Conservation (phyloP, 2,888 invertebrate species). For the Herminia tarsipennalis region DNA sequence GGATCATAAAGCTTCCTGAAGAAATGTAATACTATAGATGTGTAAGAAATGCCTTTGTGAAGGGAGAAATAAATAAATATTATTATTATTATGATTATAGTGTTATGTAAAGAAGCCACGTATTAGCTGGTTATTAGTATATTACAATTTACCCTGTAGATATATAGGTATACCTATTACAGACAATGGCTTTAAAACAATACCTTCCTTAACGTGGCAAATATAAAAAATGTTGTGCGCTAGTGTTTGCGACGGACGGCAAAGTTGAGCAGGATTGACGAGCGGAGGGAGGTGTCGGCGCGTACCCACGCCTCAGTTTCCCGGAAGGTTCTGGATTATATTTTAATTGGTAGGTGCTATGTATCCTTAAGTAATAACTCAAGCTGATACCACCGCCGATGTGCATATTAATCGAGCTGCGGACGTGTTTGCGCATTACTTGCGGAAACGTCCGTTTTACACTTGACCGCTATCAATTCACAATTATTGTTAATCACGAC, state of each 20-base stretch:
- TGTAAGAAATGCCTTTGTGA: no score
- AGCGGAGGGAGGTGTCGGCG: conserved; percentile 39
- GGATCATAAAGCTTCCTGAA: no score
- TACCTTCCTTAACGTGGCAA: no score
- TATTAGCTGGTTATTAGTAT: no score
- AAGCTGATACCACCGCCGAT: conserved; percentile 49
- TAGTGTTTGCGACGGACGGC: not conserved
- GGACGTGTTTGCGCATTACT: conserved; percentile 51
- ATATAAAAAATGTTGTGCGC: conserved; percentile 1
- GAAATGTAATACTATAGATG: no score
- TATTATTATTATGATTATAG: no score
- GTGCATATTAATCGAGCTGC: conserved; percentile 37
- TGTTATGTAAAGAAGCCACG: no score
- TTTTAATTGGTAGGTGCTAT: conserved; percentile 64
- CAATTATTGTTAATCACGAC: conserved; percentile 41
- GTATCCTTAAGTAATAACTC: conserved; percentile 59
- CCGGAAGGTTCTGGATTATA: conserved; percentile 69
- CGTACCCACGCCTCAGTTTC: conserved; percentile 55
- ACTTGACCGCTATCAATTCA: conserved; percentile 39
- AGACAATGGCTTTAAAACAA: no score
- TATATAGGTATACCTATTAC: no score
- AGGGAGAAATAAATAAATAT: no score
- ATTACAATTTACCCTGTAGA: no score
- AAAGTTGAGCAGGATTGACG: conserved; percentile 38
- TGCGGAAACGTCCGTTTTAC: conserved; percentile 46